Conservation (phyloP, 2,797 vertebrate genomes). For the Tenualosa thibaudeaui region DNA sequence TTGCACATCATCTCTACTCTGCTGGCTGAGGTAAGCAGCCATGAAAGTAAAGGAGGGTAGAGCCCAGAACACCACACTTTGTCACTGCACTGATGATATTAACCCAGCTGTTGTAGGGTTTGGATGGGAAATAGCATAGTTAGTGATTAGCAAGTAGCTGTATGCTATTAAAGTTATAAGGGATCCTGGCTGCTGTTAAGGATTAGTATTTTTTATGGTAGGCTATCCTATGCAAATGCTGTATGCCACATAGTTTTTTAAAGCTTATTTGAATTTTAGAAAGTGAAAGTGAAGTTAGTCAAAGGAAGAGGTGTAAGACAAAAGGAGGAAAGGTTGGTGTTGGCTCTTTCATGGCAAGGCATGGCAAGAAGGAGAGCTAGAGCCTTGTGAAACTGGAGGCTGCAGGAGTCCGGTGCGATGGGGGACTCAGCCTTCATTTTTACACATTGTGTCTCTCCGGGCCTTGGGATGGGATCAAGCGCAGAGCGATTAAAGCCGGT, state of each 20-base stretch:
- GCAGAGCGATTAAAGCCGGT: too few relatives aligned
- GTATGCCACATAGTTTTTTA: too few relatives aligned
- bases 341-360: not conserved
- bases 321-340: not conserved
- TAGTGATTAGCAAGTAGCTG: too few relatives aligned
- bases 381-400: not conserved
- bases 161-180: not conserved
- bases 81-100: too few relatives aligned
- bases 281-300: too few relatives aligned
- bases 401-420: not conserved
- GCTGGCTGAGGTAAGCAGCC: conserved; percentile 86
- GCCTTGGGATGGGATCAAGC: not conserved
- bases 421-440: not conserved
- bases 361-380: not conserved
- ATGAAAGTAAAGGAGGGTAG: too few relatives aligned
- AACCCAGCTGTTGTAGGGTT: too few relatives aligned
- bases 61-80: too few relatives aligned
- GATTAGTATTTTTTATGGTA: not conserved
- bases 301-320: not conserved
- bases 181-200: not conserved
- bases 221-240: too few relatives aligned
- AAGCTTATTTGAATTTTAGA: not conserved
- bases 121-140: too few relatives aligned
- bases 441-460: not conserved
- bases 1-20: conserved; percentile 97